phyloP scores from a whole-genome alignment of 2,797 vertebrate species.

The Gymnocypris eckloni region DNA sequence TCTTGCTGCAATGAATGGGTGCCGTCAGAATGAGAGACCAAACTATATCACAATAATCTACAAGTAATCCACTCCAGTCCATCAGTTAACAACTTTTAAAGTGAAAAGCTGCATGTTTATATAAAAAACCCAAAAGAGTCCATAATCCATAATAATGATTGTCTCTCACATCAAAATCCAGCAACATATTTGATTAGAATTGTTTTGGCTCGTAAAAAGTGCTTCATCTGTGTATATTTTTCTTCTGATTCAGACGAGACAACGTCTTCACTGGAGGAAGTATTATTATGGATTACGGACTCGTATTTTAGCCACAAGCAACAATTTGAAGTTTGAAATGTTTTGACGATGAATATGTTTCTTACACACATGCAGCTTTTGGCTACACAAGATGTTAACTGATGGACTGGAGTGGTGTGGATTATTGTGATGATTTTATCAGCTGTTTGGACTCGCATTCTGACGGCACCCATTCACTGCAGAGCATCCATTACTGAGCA shows the following conservation, averaged over 20 bases:
- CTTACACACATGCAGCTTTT: background rate
- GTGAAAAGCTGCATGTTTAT: background rate
- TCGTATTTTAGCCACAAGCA: background rate
- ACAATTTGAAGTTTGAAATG: background rate
- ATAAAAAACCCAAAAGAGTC: background rate
- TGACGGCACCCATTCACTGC: slow-evolving; percentile 1
- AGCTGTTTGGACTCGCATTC: background rate
- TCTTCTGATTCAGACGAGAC: background rate
- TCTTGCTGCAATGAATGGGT: background rate
- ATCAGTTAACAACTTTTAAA: background rate
- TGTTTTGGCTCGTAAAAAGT: background rate
- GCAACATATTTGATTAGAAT: background rate
- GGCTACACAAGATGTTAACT: background rate
- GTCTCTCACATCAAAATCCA: background rate
- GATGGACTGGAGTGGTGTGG: background rate
- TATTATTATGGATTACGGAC: background rate
- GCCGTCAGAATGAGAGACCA: too few relatives aligned
- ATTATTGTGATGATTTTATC: background rate
- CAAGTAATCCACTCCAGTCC: background rate
- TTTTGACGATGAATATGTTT: background rate
- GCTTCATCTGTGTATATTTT: background rate
- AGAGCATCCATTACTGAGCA: background rate
- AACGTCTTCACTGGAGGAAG: background rate
- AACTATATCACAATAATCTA: too few relatives aligned
- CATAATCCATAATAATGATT: background rate